Evolutionary conservation across 2,797 vertebrate genomes (phyloP), one percentile per base, ranked within the genome.

Genomic region (Notolepis coatsorum): DNA sequence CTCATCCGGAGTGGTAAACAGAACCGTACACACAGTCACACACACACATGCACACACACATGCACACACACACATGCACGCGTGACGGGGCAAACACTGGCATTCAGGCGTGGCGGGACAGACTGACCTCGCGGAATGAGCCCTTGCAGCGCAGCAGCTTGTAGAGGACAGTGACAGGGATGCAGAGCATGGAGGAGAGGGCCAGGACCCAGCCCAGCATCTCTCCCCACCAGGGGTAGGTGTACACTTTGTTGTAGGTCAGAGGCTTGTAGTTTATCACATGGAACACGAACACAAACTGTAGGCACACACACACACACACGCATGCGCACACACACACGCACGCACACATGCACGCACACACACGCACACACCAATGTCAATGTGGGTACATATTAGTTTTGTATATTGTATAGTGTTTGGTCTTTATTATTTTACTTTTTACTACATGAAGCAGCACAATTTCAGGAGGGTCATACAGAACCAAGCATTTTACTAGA

Each of bases 181-280:
- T 95, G 72, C 96, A 97, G 73, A 96, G 92, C 96, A 97, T 97
- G 71, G 96, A 97, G 64, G 95, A 92, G 54, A 96, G 91, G 0
- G 94, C 95, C 82, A 97, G 84, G n/a, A 73, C 82, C 96, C 96
- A 97, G 81, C 96, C 96, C 21, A 96, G 84, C 5, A 78, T 81
- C 48, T 97, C 96, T 6, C 94, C 96, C 96, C 96, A 97, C 90
- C 92, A 82, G 0, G 95, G 96, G 82, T 97, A 97, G 47, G 94
- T 91, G 8, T 97, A 96, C 0, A 91, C 91, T 35, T 92, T 93
- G 84, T 96, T 96, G 88, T 96, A 97, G 57, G 94, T 95, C 82
- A 97, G 88, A 0, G 91, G 93, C 84, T 95, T 93, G 90, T 96
- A 96, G 89, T 96, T 95, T 73, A 96, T 91, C 78, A 96, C 90